Evolutionary conservation across 23 tunicate species (phyloP).

Genomic region (Oikopleura albicans): DNA sequence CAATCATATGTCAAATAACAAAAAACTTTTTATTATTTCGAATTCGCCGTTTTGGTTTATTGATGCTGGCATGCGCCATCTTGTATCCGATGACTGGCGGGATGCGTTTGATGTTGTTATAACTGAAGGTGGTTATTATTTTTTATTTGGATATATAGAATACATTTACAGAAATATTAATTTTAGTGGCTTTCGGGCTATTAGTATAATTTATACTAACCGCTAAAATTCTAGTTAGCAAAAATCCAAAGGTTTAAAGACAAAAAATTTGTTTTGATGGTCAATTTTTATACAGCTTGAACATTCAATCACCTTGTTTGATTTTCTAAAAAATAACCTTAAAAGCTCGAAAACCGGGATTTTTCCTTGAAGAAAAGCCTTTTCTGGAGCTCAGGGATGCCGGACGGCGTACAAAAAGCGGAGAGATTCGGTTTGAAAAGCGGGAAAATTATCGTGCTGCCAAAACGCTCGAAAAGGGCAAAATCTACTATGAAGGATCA

Average conservation of each 20-base stretch:
- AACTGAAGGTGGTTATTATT: too few relatives aligned
- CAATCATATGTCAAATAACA: slow-evolving; percentile 20
- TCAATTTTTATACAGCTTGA: too few relatives aligned
- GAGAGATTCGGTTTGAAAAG: neutral
- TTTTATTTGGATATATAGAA: too few relatives aligned
- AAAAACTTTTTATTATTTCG: slow-evolving; percentile 57
- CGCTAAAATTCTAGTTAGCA: too few relatives aligned
- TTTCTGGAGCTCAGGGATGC: slow-evolving; percentile 26
- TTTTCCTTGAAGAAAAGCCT: slow-evolving; percentile 32
- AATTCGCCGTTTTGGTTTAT: slow-evolving; percentile 59
- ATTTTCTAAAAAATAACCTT: too few relatives aligned
- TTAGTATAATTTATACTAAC: too few relatives aligned
- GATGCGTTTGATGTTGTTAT: slow-evolving; percentile 88
- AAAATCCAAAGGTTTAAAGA: too few relatives aligned
- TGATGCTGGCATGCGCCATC: slow-evolving; percentile 46
- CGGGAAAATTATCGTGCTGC: slow-evolving; percentile 29
- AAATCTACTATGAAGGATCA: slow-evolving; percentile 73
- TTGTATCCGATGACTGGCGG: slow-evolving; percentile 51
- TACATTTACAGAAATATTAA: too few relatives aligned
- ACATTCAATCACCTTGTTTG: too few relatives aligned
- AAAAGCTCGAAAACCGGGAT: slow-evolving; percentile 79
- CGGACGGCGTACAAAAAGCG: neutral
- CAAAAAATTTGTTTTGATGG: too few relatives aligned
- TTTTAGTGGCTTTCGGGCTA: too few relatives aligned
- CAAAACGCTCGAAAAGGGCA: slow-evolving; percentile 31